Conservation (phyloP, 2,888 invertebrate genomes). For the Drosophila anomalata region DNA sequence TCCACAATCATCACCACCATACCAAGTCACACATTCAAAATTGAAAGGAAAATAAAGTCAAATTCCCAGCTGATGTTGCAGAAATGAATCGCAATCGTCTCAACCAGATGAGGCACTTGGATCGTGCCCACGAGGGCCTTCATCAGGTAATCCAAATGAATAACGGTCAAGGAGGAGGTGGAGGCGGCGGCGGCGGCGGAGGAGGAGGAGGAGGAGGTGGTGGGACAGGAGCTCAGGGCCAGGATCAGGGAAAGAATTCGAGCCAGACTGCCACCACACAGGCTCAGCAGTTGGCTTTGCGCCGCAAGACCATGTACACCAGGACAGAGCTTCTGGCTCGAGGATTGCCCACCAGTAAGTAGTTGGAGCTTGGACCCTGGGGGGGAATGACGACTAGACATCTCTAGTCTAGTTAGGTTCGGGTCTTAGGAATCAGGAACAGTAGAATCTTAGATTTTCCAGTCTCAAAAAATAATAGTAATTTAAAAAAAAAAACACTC, state of each 20-base stretch:
- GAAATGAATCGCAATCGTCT: slow-evolving; percentile 54
- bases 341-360: slow-evolving; percentile 22
- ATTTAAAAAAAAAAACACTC: neutral
- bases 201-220: neutral
- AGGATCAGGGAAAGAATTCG: neutral
- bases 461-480: too few relatives aligned
- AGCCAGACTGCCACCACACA: neutral
- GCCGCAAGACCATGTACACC: slow-evolving; percentile 46
- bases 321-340: slow-evolving; percentile 44
- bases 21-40: neutral
- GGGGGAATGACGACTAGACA: neutral
- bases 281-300: neutral
- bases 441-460: too few relatives aligned
- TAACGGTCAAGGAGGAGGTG: neutral
- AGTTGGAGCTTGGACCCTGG: neutral
- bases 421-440: too few relatives aligned
- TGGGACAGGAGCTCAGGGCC: neutral
- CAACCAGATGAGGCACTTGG: slow-evolving; percentile 24
- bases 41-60: neutral
- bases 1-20: neutral
- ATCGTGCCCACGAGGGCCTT: slow-evolving; percentile 42
- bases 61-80: slow-evolving; percentile 1
- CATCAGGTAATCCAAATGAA: slow-evolving; percentile 38
- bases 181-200: neutral
- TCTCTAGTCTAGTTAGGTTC: neutral